Conservation (phyloP, 2,797 vertebrate species). For the Furcifer pardalis region DNA sequence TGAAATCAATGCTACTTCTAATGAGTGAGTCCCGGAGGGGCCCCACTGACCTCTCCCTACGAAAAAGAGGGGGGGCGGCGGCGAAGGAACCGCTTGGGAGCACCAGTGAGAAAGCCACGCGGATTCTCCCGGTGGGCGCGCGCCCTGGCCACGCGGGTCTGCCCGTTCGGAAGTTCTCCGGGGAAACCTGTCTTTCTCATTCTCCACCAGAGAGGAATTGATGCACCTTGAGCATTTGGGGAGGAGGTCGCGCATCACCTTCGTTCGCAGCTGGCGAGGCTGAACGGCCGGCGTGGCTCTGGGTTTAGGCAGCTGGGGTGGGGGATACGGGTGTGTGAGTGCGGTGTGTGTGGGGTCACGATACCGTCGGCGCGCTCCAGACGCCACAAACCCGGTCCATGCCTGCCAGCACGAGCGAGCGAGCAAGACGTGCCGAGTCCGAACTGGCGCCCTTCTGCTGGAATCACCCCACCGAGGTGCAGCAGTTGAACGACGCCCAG, state of each 20-base stretch:
- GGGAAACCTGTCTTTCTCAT: background rate
- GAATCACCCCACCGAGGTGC: background rate
- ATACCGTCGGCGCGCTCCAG: background rate
- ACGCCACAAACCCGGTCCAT: background rate
- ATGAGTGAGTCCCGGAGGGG: no score
- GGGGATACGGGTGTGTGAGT: no score
- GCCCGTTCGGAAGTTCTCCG: background rate
- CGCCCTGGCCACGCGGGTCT: background rate
- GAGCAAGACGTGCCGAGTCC: background rate
- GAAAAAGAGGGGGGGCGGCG: background rate
- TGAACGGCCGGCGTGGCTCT: no score
- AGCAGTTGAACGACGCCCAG: background rate
- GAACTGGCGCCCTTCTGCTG: conserved; percentile 1
- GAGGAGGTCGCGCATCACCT: background rate
- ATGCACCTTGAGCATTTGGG: background rate
- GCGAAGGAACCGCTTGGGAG: background rate
- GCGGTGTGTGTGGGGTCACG: no score
- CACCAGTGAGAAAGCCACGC: no score
- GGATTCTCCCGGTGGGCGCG: background rate
- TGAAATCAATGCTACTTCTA: background rate
- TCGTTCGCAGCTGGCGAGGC: background rate
- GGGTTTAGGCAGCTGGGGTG: background rate
- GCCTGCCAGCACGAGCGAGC: background rate
- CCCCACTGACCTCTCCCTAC: background rate
- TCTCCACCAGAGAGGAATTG: no score